These are phyloP conservation scores for Saturnia pavonia DNA, from an alignment of 2,888 invertebrate species.

Conservation along the genomic window DNA sequence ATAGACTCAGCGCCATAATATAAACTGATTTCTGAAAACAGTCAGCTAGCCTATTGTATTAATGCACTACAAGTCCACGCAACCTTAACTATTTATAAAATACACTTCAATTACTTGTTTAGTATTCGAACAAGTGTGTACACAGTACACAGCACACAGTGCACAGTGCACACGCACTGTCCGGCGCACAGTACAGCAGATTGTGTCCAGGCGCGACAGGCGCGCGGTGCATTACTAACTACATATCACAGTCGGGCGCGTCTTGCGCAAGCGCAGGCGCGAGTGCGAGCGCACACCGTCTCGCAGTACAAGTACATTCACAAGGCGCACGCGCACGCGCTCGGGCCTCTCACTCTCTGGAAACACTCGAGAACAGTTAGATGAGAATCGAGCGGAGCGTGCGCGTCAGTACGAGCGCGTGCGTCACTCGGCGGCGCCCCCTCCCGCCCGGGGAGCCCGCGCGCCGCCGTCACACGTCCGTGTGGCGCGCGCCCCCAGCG, in stretches of 20 bases:
- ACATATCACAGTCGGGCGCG: constrained; percentile 1
- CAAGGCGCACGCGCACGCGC: neutral
- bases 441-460: constrained; percentile 37
- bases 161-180: too few relatives aligned
- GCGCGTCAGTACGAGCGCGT: neutral
- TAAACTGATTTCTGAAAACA: too few relatives aligned
- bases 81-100: neutral
- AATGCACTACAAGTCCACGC: neutral
- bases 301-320: neutral
- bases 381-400: neutral
- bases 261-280: neutral
- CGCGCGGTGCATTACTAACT: neutral
- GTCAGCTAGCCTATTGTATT: too few relatives aligned
- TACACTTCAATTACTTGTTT: neutral
- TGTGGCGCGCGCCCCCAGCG: constrained; percentile 42
- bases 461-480: constrained; percentile 68
- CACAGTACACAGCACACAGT: too few relatives aligned
- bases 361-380: neutral
- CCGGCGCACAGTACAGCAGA: too few relatives aligned
- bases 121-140: neutral
- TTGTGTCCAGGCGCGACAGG: too few relatives aligned
- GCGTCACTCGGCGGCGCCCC: neutral
- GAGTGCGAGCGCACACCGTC: neutral
- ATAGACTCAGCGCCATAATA: too few relatives aligned
- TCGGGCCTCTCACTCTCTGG: neutral